These are phyloP conservation scores for Pterocles orientalis DNA, from an alignment of 2,113 vertebrate genomes.

Conservation along the genomic window DNA sequence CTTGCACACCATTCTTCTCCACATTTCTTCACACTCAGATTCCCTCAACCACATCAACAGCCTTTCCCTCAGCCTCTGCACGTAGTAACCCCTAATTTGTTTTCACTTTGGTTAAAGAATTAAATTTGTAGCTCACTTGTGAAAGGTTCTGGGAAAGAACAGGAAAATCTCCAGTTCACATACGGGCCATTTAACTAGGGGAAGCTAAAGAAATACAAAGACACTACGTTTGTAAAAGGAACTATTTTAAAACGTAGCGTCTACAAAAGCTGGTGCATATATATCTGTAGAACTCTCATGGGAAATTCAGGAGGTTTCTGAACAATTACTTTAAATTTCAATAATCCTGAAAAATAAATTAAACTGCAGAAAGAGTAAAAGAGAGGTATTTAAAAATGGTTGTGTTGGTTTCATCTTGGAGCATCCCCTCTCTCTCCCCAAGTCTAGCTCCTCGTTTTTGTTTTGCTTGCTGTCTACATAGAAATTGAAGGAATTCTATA, in stretches of 20 bases:
- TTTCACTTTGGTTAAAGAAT: neutral
- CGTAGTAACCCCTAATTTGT: neutral
- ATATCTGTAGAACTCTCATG: neutral
- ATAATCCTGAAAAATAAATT: neutral
- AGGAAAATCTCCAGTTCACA: neutral
- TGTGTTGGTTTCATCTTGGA: neutral
- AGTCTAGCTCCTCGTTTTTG: neutral
- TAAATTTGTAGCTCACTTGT: neutral
- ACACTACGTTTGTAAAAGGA: neutral
- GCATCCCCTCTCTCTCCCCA: accelerated
- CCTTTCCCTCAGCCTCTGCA: neutral
- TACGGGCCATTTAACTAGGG: neutral
- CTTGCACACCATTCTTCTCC: neutral
- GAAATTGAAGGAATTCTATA: neutral
- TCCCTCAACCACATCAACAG: neutral
- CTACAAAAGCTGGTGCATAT: neutral
- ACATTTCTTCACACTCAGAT: neutral
- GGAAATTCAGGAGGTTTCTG: neutral
- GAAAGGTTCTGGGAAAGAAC: neutral
- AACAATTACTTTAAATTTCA: neutral
- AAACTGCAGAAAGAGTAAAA: neutral
- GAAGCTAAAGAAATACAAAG: neutral
- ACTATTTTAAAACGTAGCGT: neutral
- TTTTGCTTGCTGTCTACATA: neutral
- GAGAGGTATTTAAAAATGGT: neutral